phyloP scores from a whole-genome alignment of 1,140 invertebrate genomes.

The Drosophila nikananu region DNA sequence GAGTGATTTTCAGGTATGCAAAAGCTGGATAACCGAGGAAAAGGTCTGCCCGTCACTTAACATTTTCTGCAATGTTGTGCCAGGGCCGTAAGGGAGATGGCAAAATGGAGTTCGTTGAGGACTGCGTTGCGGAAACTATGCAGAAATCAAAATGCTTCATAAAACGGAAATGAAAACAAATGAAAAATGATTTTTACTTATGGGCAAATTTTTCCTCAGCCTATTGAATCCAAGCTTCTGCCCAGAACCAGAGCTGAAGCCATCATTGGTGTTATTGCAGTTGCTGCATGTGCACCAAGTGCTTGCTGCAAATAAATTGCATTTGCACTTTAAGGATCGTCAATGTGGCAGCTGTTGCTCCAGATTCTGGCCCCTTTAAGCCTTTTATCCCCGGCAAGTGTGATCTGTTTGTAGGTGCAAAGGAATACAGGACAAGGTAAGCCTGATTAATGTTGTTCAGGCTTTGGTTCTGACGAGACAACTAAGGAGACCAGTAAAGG shows the following conservation, averaged over 20 bases:
- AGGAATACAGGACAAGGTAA: conserved; percentile 36
- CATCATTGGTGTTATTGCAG: conserved; percentile 7
- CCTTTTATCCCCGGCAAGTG: conserved; percentile 18
- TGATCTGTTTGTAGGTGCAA: conserved; percentile 6
- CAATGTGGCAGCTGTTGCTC: conserved; percentile 48
- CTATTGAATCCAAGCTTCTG: conserved; percentile 7
- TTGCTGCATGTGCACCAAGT: conserved; percentile 42
- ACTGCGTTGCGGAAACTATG: conserved; percentile 45
- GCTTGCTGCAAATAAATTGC: conserved; percentile 67
- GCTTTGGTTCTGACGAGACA: conserved; percentile 11
- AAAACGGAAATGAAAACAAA: conserved; percentile 80
- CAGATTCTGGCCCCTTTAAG: not conserved
- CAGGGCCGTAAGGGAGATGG: not conserved
- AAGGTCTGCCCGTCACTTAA: conserved; percentile 64
- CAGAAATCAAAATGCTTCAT: conserved; percentile 78
- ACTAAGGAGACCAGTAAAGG: conserved; percentile 6
- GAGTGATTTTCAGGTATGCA: conserved; percentile 55
- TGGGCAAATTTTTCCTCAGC: conserved; percentile 62
- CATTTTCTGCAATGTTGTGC: conserved; percentile 61
- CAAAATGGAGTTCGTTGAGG: not conserved
- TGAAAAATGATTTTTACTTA: conserved; percentile 81
- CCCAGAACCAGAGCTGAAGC: not conserved
- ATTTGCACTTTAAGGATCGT: conserved; percentile 57
- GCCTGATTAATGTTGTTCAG: conserved; percentile 47
- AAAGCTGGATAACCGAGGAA: conserved; percentile 18